A percentile compares a stretch with the other conserved stretches of the same genome.
Evolutionary conservation across 2,797 vertebrate genomes (phyloP).

Genomic region (Molothrus ater): DNA sequence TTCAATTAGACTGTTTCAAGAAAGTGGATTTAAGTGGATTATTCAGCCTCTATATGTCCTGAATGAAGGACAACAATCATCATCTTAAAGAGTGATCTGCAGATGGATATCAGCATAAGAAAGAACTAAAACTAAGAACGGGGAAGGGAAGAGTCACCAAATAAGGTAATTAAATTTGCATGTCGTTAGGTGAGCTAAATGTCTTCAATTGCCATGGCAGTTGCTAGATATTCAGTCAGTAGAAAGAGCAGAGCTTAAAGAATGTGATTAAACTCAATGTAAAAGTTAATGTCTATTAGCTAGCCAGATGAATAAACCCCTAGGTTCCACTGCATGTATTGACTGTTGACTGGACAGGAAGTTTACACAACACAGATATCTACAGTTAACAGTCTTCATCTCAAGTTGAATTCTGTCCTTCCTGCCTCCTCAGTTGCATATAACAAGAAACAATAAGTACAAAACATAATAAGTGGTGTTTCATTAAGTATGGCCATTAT

Average conservation of each 20-base stretch:
- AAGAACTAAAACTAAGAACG: background rate
- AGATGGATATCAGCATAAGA: background rate
- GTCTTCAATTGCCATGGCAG: background rate
- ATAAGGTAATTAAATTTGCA: background rate
- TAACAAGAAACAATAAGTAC: background rate
- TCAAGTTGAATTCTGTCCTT: background rate
- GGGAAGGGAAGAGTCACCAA: background rate
- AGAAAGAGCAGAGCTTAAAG: background rate
- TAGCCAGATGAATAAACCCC: background rate
- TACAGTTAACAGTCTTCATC: background rate
- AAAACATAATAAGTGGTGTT: background rate
- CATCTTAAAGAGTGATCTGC: background rate
- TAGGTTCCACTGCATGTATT: background rate
- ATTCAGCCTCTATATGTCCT: background rate
- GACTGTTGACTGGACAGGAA: background rate
- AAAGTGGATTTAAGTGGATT: background rate
- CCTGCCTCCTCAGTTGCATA: fast-evolving
- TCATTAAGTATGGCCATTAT: background rate
- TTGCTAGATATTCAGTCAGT: background rate
- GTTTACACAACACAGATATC: background rate
- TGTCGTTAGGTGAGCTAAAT: background rate
- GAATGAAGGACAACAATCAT: background rate
- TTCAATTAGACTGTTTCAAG: background rate
- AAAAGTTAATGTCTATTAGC: background rate
- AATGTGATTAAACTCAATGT: background rate